A percentile compares a stretch with the other conserved stretches of the same genome.
These are phyloP conservation scores for Telmatherina bonti DNA, from an alignment of 2,797 vertebrate genomes.

Conservation along the genomic window DNA sequence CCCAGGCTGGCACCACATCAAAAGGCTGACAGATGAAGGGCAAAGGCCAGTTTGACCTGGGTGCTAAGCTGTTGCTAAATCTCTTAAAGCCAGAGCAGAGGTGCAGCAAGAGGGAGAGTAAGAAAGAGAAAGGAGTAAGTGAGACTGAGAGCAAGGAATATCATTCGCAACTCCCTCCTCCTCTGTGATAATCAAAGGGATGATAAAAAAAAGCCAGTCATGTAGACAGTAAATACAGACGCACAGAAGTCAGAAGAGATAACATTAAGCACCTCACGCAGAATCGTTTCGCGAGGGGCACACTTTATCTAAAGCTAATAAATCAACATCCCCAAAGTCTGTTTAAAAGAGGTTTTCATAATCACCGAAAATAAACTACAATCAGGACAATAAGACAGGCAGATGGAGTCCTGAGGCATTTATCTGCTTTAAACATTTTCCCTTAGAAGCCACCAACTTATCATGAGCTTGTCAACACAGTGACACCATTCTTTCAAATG, in stretches of 20 bases:
- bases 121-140: conserved; percentile 62
- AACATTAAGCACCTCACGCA: conserved; percentile 70
- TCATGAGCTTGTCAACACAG: conserved; percentile 83
- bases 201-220: conserved; percentile 70
- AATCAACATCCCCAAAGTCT: conserved; percentile 84
- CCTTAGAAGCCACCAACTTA: conserved; percentile 85
- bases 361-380: conserved; percentile 88
- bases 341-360: conserved; percentile 83
- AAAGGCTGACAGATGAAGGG: conserved; percentile 94
- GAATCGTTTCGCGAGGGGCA: conserved; percentile 67
- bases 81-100: conserved; percentile 91
- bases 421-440: conserved; percentile 85
- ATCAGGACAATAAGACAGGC: conserved; percentile 84
- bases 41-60: conserved; percentile 94
- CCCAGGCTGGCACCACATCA: conserved; percentile 92
- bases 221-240: conserved; percentile 79
- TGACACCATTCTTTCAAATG: conserved; percentile 89
- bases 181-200: conserved; percentile 76
- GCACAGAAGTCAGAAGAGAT: conserved; percentile 78
- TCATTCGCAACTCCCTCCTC: conserved; percentile 67
- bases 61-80: conserved; percentile 90
- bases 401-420: conserved; percentile 85
- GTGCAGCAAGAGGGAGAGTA: conserved; percentile 72
- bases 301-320: conserved; percentile 81
- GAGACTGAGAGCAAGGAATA: conserved; percentile 64